These are phyloP conservation scores for Cataglyphis cursor DNA, from an alignment of 2,888 invertebrate species.

Conservation along the genomic window DNA sequence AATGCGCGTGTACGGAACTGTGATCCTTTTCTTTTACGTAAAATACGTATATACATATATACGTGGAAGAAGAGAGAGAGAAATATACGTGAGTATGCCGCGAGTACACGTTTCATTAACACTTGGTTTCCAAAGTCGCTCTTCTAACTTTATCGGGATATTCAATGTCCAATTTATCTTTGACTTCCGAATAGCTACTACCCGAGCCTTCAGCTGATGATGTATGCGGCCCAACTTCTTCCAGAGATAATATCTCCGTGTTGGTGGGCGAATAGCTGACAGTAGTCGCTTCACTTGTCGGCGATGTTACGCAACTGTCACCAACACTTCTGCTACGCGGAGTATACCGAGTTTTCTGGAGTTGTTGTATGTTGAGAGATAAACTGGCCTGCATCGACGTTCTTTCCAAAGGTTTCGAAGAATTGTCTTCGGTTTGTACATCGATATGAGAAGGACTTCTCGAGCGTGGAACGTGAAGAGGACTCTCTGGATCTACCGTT, in stretches of 20 bases:
- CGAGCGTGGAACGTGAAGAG: conserved; percentile 79
- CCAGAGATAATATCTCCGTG: conserved; percentile 82
- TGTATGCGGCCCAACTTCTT: conserved; percentile 77
- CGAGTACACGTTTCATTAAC: conserved; percentile 63
- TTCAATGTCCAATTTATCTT: conserved; percentile 73
- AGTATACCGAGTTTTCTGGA: conserved; percentile 74
- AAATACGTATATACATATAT: conserved; percentile 58
- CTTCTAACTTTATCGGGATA: conserved; percentile 74
- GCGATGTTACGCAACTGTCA: conserved; percentile 84
- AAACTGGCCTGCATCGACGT: conserved; percentile 79
- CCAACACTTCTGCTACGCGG: conserved; percentile 81
- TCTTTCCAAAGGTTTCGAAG: conserved; percentile 69
- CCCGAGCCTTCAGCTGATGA: conserved; percentile 63
- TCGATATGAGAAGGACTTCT: conserved; percentile 79
- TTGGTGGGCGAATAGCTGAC: conserved; percentile 82
- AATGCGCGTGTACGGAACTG: conserved; percentile 67
- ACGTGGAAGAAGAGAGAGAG: conserved; percentile 69
- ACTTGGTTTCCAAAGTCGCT: conserved; percentile 80
- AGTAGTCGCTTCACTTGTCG: conserved; percentile 82
- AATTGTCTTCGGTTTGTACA: conserved; percentile 57
- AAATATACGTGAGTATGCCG: conserved; percentile 53
- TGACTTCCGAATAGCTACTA: conserved; percentile 67
- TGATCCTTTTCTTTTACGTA: conserved; percentile 50
- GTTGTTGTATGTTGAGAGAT: conserved; percentile 79
- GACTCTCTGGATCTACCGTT: conserved; percentile 81